Evolutionary conservation across 2,888 invertebrate genomes (phyloP).

Genomic region (Anoplius nigerrimus): DNA sequence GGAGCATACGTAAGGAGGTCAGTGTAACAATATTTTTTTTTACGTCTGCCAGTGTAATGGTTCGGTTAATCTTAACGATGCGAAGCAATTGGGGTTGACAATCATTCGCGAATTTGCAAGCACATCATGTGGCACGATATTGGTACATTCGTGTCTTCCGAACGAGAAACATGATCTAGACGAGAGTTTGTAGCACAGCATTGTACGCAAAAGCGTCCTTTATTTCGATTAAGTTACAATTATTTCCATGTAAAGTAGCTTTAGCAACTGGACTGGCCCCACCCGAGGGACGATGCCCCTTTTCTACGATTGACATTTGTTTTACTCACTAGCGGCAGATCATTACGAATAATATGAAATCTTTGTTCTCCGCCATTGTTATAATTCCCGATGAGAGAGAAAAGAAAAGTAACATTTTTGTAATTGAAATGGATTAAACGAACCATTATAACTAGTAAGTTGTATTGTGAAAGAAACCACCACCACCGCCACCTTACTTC

Average conservation of each 20-base stretch:
- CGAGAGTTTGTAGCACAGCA: too few species aligned
- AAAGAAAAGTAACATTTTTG: background rate
- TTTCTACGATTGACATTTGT: too few species aligned
- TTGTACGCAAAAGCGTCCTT: too few species aligned
- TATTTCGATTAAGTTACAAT: too few species aligned
- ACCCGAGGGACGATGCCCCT: too few species aligned
- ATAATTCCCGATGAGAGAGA: too few species aligned
- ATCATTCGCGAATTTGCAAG: slow-evolving; percentile 42
- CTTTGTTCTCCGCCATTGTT: too few species aligned
- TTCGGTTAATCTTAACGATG: slow-evolving; percentile 3
- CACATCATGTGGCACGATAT: slow-evolving; percentile 37
- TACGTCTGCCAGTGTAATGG: background rate
- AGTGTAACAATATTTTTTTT: slow-evolving; percentile 14
- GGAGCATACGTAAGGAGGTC: background rate
- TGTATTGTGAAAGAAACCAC: too few species aligned
- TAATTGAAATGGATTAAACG: slow-evolving; percentile 3
- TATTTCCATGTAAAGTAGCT: too few species aligned
- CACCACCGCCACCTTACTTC: slow-evolving; percentile 37
- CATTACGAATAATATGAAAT: too few species aligned
- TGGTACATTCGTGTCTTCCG: slow-evolving; percentile 62
- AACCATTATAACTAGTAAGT: slow-evolving; percentile 10
- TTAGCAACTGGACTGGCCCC: too few species aligned
- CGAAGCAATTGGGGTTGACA: slow-evolving; percentile 43
- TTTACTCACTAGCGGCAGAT: too few species aligned
- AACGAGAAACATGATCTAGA: slow-evolving; percentile 14